These are phyloP conservation scores for Thelaira solivaga DNA, from an alignment of 2,888 invertebrate genomes.

Conservation along the genomic window DNA sequence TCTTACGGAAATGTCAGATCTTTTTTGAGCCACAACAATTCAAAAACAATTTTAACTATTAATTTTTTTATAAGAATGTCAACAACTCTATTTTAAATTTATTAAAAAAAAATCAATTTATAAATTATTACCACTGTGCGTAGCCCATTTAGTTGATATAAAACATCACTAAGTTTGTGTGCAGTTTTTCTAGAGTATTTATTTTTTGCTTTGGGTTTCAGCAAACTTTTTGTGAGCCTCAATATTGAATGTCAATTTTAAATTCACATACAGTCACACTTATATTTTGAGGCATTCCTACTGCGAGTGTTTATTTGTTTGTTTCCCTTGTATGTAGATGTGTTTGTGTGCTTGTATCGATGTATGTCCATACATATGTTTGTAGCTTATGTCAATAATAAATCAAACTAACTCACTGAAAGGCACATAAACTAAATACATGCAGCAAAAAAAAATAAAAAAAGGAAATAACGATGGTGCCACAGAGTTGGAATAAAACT, in stretches of 20 bases:
- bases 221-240: constrained; percentile 22
- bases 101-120: neutral
- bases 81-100: neutral
- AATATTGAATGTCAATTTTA: constrained; percentile 53
- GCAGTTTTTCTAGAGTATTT: neutral
- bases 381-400: constrained; percentile 62
- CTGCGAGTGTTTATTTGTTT: constrained; percentile 30
- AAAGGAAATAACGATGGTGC: neutral
- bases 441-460: neutral
- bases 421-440: constrained; percentile 39
- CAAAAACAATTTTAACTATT: too few relatives aligned
- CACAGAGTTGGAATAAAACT: neutral
- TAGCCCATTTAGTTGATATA: neutral
- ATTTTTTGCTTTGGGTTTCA: constrained; percentile 8
- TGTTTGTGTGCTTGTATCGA: neutral
- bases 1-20: too few relatives aligned
- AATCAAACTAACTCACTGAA: constrained; percentile 62
- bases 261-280: constrained; percentile 34
- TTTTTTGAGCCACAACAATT: too few relatives aligned
- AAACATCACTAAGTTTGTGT: constrained; percentile 42
- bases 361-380: constrained; percentile 38
- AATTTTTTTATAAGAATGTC: too few relatives aligned
- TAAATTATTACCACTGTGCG: neutral
- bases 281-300: constrained; percentile 16
- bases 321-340: neutral